phyloP scores from a whole-genome alignment of 2,797 vertebrate species.

The Scomberomorus guttatus region DNA sequence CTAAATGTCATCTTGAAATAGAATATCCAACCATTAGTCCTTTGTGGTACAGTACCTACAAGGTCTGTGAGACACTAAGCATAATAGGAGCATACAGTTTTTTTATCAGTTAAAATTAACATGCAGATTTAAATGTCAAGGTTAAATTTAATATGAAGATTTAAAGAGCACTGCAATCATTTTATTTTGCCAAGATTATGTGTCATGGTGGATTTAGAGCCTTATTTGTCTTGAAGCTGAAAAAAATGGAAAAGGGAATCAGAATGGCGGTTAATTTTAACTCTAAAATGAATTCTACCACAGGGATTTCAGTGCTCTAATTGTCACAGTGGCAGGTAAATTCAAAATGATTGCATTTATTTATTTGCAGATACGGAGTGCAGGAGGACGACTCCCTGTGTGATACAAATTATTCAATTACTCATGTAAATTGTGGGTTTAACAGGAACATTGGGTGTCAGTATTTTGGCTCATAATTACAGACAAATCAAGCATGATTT shows the following conservation, averaged over 20 bases:
- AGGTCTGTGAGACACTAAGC: slow-evolving; percentile 23
- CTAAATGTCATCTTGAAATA: slow-evolving; percentile 40
- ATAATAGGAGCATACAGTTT: slow-evolving; percentile 22
- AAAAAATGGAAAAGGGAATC: slow-evolving; percentile 8
- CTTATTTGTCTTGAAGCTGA: slow-evolving; percentile 44
- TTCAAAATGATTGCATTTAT: slow-evolving; percentile 40
- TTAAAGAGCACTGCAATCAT: slow-evolving; percentile 46
- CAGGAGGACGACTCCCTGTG: slow-evolving; percentile 14
- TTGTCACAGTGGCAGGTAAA: slow-evolving; percentile 48
- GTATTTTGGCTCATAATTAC: not conserved
- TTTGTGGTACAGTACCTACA: slow-evolving; percentile 20
- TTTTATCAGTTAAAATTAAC: slow-evolving; percentile 45
- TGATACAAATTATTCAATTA: slow-evolving; percentile 38
- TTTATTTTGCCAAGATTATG: slow-evolving; percentile 56
- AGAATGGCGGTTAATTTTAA: slow-evolving; percentile 55
- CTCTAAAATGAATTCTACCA: slow-evolving; percentile 48
- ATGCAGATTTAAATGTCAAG: slow-evolving; percentile 59
- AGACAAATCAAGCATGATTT: not conserved
- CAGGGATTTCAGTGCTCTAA: slow-evolving; percentile 38
- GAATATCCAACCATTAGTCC: slow-evolving; percentile 14
- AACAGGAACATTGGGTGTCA: slow-evolving; percentile 8
- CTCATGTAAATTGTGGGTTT: slow-evolving; percentile 24
- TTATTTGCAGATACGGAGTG: slow-evolving; percentile 43
- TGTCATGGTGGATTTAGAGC: slow-evolving; percentile 56
- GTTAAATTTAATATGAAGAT: slow-evolving; percentile 59